Base-by-base conservation (phyloP, 2,888 invertebrate genomes). In the Leucophora obtusa region DNA sequence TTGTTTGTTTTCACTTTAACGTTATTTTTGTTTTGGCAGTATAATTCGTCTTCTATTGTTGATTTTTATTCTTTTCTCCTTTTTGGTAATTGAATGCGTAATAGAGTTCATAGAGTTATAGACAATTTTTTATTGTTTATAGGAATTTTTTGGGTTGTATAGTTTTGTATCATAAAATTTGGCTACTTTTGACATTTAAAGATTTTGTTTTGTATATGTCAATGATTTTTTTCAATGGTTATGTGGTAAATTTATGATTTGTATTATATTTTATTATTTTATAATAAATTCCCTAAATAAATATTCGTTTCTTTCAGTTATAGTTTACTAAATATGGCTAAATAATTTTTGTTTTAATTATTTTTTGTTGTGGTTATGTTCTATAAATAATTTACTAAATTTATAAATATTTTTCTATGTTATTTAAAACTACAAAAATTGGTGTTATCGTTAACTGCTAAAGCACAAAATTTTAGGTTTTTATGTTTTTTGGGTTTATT, bases 361-460 rank as follows among this genome's bases (percentile, higher is more conserved):
- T 60, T 82, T 72, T 28, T 72, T 62, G 43, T 59, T 76, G 0
- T 43, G 51, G 38, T 43, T 62, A 56, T 56, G 53, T 62, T 75
- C 33, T 58, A 28, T 69, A 58, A 50, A 50, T 69, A 51, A 53
- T 71, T 18, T 62, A 24, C 35, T 69, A 65, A 72, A 70, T 79
- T 83, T 82, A 38, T 63, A 70, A 58, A 51, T 70, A 38, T 54
- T 47, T 47, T 82, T 79, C 21, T 56, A 33, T 65, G 28, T n/a
- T 75, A 58, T 51, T 68, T 63, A 63, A 60, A 59, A 69, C 80
- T 76, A 81, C 66, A 72, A 83, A 83, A 84, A 83, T 88, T 88
- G 87, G 88, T 88, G 89, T 87, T 87, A 85, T 86, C 63, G 83
- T 82, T 84, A 82, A 82, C 82, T 68, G 82, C 87, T 88, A 86